Evolutionary conservation across 2,888 invertebrate genomes (phyloP).

Genomic region (Lochmaea crataegi): DNA sequence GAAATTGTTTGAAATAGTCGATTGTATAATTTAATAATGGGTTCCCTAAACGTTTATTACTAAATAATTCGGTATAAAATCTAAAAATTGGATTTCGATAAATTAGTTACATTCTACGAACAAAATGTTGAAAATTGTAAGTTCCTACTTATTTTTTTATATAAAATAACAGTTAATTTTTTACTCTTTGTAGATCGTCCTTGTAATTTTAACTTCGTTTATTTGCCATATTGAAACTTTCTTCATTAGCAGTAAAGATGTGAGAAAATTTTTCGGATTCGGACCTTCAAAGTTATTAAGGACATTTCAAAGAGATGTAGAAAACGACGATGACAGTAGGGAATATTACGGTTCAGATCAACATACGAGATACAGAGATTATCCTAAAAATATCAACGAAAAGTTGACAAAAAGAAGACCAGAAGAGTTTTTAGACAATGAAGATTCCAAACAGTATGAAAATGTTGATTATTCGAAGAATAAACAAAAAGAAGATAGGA

Average conservation of each 20-base stretch:
- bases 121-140: conserved; percentile 21
- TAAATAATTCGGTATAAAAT: conserved; percentile 17
- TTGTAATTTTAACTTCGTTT: neutral
- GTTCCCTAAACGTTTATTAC: neutral
- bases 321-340: neutral
- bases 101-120: neutral
- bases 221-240: conserved; percentile 5
- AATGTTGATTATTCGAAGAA: neutral
- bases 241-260: conserved; percentile 13
- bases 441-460: conserved; percentile 16
- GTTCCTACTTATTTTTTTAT: conserved; percentile 4
- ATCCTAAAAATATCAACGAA: conserved; percentile 18
- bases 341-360: neutral
- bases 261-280: conserved; percentile 26
- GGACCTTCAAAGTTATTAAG: conserved; percentile 2
- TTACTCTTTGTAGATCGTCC: neutral
- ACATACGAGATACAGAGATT: neutral
- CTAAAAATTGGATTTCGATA: conserved; percentile 1
- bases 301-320: conserved; percentile 4
- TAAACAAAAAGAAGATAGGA: neutral
- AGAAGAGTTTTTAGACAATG: conserved; percentile 11
- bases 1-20: conserved; percentile 1
- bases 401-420: conserved; percentile 4
- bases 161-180: neutral
- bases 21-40: conserved; percentile 22